Conservation (phyloP, 2,888 invertebrate species). For the Scelioninae gen. 1 region DNA sequence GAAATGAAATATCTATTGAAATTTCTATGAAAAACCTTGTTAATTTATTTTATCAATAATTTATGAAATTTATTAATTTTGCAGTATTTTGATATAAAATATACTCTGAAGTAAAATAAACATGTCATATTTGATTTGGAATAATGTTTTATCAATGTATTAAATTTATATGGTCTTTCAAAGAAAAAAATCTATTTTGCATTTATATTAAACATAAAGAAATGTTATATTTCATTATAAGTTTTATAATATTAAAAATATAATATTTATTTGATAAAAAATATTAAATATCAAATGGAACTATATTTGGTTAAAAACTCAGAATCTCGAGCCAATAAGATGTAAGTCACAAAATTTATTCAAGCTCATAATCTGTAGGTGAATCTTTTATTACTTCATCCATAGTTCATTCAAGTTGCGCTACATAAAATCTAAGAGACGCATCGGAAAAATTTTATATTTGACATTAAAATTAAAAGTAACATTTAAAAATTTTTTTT, state of each 20-base stretch:
- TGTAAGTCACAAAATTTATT: conserved; percentile 6
- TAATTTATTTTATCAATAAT: no score
- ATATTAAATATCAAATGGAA: background rate
- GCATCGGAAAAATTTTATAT: background rate
- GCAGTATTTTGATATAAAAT: no score
- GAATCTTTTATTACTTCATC: conserved; percentile 5
- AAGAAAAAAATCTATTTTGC: no score
- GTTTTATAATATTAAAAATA: background rate
- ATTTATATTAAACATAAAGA: no score
- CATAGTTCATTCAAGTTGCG: background rate
- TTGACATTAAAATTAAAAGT: background rate
- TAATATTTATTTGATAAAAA: background rate
- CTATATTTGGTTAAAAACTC: background rate
- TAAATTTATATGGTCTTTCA: no score
- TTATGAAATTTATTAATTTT: no score
- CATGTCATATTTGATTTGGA: no score
- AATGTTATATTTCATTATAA: background rate
- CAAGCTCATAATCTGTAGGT: conserved; percentile 9
- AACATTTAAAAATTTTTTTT: background rate
- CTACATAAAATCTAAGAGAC: background rate
- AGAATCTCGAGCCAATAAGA: conserved; percentile 1
- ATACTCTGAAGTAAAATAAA: no score
- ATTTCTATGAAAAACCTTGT: no score
- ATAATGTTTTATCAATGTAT: no score
- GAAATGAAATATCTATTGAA: no score